These are phyloP conservation scores for Salvelinus namaycush DNA, from an alignment of 2,113 vertebrate genomes.

Conservation along the genomic window DNA sequence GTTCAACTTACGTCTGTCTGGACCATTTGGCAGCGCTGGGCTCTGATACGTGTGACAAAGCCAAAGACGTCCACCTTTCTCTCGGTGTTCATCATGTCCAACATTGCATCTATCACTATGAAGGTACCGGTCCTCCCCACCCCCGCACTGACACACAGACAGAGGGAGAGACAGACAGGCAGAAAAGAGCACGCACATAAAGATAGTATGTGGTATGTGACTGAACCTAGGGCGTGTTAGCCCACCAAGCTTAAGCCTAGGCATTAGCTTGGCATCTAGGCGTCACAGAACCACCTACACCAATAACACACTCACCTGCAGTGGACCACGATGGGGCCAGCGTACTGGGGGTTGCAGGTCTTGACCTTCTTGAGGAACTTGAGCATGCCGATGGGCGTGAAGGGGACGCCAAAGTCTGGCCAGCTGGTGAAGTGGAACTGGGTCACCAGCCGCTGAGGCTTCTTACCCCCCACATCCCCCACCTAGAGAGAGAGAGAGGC, in stretches of 20 bases:
- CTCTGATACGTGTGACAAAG: slow-evolving; percentile 94
- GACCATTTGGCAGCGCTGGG: slow-evolving; percentile 98
- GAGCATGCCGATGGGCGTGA: slow-evolving; percentile 97
- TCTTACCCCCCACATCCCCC: slow-evolving; percentile 93
- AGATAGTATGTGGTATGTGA: not conserved
- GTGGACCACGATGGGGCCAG: slow-evolving; percentile 94
- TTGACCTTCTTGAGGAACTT: slow-evolving; percentile 99
- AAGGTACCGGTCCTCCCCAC: slow-evolving; percentile 96
- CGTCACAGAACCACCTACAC: too few relatives aligned
- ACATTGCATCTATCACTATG: slow-evolving; percentile 97
- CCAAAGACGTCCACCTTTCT: slow-evolving; percentile 96
- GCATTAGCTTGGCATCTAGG: too few relatives aligned
- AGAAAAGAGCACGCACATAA: not conserved
- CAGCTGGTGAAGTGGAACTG: slow-evolving; percentile 99
- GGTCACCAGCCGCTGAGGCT: slow-evolving; percentile 94
- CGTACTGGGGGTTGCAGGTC: slow-evolving; percentile 90
- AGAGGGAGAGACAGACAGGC: slow-evolving; percentile 55
- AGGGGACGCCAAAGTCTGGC: slow-evolving; percentile 97
- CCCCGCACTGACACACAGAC: slow-evolving; percentile 82
- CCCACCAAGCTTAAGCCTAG: slow-evolving; percentile 78
- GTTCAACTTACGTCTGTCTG: slow-evolving; percentile 84
- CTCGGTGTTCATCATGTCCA: slow-evolving; percentile 97
- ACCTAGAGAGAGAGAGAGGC: slow-evolving; percentile 71
- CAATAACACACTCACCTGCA: slow-evolving; percentile 77
- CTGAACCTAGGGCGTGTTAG: too few relatives aligned